A percentile compares a stretch with the other conserved stretches of the same genome.
Conservation (phyloP, 2,888 invertebrate species). For the Ceriagrion tenellum region DNA sequence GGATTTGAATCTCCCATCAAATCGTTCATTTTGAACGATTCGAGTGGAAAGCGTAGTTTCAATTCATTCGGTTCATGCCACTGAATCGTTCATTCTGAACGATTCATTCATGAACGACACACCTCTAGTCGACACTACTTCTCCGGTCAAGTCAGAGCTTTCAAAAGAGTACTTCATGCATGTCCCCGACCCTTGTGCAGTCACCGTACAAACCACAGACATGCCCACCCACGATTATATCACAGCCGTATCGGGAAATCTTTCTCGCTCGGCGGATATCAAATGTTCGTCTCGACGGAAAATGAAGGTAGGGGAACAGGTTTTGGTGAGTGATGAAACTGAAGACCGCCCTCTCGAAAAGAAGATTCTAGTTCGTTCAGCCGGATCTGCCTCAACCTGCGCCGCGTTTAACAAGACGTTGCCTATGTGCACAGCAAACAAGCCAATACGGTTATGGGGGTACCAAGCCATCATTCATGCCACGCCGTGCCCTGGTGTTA, state of each 20-base stretch:
- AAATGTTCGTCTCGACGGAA: neutral
- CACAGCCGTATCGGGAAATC: neutral
- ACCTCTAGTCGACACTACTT: neutral
- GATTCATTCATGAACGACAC: too few species aligned
- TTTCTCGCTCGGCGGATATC: neutral
- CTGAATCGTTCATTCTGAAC: too few species aligned
- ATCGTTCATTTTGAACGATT: too few species aligned
- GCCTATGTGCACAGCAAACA: neutral
- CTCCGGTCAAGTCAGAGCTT: neutral
- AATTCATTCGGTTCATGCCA: too few species aligned
- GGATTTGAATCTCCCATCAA: too few species aligned
- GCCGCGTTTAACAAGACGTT: neutral
- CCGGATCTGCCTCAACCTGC: neutral
- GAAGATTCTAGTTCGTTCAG: slow-evolving; percentile 13
- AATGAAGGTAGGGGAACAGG: neutral
- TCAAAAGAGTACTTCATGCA: neutral
- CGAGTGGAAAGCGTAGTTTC: too few species aligned
- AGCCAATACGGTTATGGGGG: slow-evolving; percentile 10
- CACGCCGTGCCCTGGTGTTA: neutral
- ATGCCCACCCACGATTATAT: slow-evolving; percentile 5
- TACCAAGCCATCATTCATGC: slow-evolving; percentile 6
- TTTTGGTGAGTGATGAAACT: slow-evolving; percentile 9
- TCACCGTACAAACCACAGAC: neutral
- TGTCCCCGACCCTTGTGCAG: neutral
- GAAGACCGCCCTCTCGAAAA: neutral